These are phyloP conservation scores for Aphelenchoides bicaudatus DNA, from an alignment of 2,888 invertebrate species.

Conservation along the genomic window DNA sequence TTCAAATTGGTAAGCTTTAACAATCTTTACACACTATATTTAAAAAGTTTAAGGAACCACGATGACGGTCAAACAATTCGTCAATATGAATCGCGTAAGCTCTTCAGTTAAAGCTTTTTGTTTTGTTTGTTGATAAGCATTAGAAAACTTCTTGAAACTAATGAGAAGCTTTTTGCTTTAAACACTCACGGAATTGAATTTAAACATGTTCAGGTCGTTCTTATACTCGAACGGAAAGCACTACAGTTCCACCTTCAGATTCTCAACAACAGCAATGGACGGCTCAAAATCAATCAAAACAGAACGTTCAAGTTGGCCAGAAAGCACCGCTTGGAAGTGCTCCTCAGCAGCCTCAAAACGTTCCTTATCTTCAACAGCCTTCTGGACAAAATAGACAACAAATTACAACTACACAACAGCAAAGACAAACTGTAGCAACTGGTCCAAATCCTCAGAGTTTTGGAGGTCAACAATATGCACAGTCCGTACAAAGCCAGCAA, in stretches of 20 bases:
- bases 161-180: no score
- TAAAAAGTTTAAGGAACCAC: no score
- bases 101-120: no score
- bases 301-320: background rate
- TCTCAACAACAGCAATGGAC: no score
- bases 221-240: constrained; percentile 29
- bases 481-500: background rate
- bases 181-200: no score
- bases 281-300: no score
- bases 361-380: background rate
- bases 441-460: background rate
- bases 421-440: background rate
- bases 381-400: background rate
- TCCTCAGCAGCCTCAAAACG: background rate
- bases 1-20: constrained; percentile 1
- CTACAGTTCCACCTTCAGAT: constrained; percentile 23
- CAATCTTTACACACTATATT: no score
- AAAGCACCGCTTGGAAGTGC: background rate
- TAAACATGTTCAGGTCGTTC: no score
- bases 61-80: constrained; percentile 1
- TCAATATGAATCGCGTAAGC: constrained; percentile 6
- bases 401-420: background rate
- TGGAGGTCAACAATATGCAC: background rate
- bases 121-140: no score
- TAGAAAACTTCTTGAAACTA: no score